phyloP scores from a whole-genome alignment of 2,888 invertebrate species.

The Uloborus plumipes region DNA sequence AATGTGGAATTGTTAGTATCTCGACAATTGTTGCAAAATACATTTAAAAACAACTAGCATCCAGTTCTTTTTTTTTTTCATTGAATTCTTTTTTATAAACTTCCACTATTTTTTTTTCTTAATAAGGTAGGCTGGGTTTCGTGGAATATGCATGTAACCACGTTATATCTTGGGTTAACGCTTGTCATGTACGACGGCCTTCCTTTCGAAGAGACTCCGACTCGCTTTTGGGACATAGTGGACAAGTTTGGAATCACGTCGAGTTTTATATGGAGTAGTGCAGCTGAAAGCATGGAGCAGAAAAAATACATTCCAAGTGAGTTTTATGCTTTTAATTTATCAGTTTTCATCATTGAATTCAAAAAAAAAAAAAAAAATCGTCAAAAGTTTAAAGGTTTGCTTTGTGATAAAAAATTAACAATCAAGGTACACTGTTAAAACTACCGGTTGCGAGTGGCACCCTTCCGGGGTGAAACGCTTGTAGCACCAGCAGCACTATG shows the following conservation, averaged over 20 bases:
- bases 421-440: neutral
- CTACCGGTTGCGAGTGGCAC: too few species aligned
- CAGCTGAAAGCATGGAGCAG: slow-evolving; percentile 74
- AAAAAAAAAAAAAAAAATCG: neutral
- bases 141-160: slow-evolving; percentile 76
- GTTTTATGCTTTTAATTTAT: neutral
- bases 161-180: slow-evolving; percentile 72
- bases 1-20: too few species aligned
- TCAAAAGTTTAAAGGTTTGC: neutral
- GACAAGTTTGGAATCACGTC: slow-evolving; percentile 72
- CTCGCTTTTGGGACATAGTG: slow-evolving; percentile 69
- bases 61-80: too few species aligned
- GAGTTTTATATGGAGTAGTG: slow-evolving; percentile 75
- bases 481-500: too few species aligned
- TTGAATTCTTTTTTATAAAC: neutral
- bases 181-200: slow-evolving; percentile 76
- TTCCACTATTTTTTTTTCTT: neutral
- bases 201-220: slow-evolving; percentile 73
- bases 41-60: too few species aligned
- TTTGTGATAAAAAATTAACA: neutral
- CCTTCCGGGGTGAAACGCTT: too few species aligned
- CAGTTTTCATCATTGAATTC: neutral
- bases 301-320: slow-evolving; percentile 66
- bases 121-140: slow-evolving; percentile 77
- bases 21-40: too few species aligned